These are phyloP conservation scores for Egretta garzetta DNA, from an alignment of 2,113 vertebrate genomes.

Conservation along the genomic window DNA sequence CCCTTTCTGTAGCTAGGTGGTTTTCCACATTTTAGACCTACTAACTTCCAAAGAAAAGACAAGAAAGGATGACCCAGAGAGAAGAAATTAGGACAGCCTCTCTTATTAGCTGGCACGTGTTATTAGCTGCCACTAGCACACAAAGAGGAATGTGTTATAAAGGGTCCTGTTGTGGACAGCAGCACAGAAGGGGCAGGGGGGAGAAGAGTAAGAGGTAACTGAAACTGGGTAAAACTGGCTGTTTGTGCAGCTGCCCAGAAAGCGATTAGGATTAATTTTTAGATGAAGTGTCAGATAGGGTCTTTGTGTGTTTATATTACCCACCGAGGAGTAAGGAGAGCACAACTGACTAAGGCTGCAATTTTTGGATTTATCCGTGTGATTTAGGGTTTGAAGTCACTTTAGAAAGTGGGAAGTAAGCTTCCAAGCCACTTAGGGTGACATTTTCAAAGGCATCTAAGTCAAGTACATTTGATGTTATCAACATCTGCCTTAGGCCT, in stretches of 20 bases:
- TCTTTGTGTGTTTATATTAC: constrained; percentile 6
- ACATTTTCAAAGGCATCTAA: neutral
- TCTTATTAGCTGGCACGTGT: neutral
- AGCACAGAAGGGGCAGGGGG: neutral
- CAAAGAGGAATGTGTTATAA: neutral
- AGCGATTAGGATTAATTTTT: constrained; percentile 44
- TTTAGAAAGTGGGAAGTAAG: constrained; percentile 16
- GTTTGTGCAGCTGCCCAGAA: constrained; percentile 44
- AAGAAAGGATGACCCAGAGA: neutral
- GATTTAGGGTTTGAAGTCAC: neutral
- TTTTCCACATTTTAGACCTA: neutral
- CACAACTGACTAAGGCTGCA: neutral
- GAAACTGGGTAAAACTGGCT: constrained; percentile 1
- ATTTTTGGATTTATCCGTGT: neutral
- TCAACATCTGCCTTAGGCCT: neutral
- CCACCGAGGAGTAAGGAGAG: constrained; percentile 10
- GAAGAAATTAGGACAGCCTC: neutral
- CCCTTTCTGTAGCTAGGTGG: neutral
- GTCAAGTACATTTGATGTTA: constrained; percentile 20
- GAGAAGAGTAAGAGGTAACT: neutral
- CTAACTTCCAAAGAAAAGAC: neutral
- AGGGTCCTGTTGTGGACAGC: neutral
- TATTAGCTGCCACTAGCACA: neutral
- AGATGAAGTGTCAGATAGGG: constrained; percentile 6
- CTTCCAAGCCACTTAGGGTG: neutral